These are phyloP conservation scores for Steatornis caripensis DNA, from an alignment of 2,113 vertebrate species.

Conservation along the genomic window DNA sequence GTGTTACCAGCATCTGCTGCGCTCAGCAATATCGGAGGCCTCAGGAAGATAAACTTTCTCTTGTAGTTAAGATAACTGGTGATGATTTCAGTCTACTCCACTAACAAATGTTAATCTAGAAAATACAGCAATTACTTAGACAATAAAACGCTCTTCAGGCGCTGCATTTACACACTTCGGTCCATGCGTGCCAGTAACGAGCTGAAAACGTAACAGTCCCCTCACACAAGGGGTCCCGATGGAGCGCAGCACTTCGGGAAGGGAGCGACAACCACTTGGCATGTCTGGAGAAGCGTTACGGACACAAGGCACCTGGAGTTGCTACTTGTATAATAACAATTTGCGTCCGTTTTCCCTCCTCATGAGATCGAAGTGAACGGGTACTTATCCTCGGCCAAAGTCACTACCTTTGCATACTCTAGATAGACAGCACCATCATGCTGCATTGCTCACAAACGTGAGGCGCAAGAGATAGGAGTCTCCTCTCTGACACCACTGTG, in stretches of 20 bases:
- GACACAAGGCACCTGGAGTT: fast-evolving
- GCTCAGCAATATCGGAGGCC: not conserved
- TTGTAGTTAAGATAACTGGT: not conserved
- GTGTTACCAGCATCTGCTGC: not conserved
- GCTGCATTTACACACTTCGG: not conserved
- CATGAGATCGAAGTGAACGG: fast-evolving
- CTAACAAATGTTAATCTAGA: not conserved
- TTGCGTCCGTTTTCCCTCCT: too few relatives aligned
- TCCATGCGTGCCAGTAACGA: fast-evolving
- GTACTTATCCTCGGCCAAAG: not conserved
- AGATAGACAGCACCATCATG: not conserved
- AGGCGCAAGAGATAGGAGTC: not conserved
- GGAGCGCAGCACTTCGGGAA: not conserved
- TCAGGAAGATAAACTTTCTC: constrained; percentile 11
- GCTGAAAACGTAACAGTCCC: not conserved
- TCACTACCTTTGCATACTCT: not conserved
- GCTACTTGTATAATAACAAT: fast-evolving
- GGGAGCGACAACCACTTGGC: not conserved
- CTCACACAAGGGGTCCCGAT: fast-evolving
- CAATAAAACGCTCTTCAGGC: not conserved
- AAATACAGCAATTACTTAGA: not conserved
- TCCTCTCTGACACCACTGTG: not conserved
- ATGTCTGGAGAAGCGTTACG: not conserved
- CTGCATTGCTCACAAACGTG: fast-evolving
- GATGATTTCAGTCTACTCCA: not conserved